Base-by-base conservation (phyloP, 2,888 invertebrate genomes). In the Dryobota labecula region DNA sequence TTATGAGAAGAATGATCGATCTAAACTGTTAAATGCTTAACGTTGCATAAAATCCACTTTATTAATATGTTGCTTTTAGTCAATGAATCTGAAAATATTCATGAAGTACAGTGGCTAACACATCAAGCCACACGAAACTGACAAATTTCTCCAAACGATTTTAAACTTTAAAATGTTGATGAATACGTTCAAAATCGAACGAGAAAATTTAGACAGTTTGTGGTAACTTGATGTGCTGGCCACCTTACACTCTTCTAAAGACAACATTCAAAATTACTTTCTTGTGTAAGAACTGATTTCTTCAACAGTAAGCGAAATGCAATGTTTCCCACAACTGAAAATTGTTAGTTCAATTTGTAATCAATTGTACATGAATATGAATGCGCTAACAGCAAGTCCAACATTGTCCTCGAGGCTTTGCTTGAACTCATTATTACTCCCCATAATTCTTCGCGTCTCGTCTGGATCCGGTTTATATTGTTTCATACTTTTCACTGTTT, bases 401-500 rank as follows among this genome's bases (percentile, higher is more conserved):
- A 82, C 73, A 82, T 76, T 79, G 86, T 84, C 86, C 83, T 71
- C 84, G 75, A 86, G 86, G 86, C 82, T 79, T 77, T 73, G 66
- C 80, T 84, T 87, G 85, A 84, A 86, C 87, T 87, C 89, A 87
- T 90, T 90, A 87, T 85, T 86, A 85, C 78, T 80, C 76, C 69
- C 83, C 74, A 82, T 84, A 84, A 83, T 77, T 85, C 87, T 82
- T 73, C 67, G 68, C 64, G 74, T 80, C 82, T 81, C 83, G 81
- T 81, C 81, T 76, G 64, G 76, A 88, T 88, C 90, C 90, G 87
- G 90, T 89, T 87, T 85, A 85, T 86, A 89, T 90, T 88, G 90
- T 90, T 87, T 84, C 69, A 84, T 82, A 84, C 88, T 89, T 90
- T 89, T 88, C 86, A 87, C 86, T 91, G 87, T 87, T 86, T 86